These are phyloP conservation scores for Microdon myrmicae DNA, from an alignment of 2,888 invertebrate genomes.

Conservation along the genomic window DNA sequence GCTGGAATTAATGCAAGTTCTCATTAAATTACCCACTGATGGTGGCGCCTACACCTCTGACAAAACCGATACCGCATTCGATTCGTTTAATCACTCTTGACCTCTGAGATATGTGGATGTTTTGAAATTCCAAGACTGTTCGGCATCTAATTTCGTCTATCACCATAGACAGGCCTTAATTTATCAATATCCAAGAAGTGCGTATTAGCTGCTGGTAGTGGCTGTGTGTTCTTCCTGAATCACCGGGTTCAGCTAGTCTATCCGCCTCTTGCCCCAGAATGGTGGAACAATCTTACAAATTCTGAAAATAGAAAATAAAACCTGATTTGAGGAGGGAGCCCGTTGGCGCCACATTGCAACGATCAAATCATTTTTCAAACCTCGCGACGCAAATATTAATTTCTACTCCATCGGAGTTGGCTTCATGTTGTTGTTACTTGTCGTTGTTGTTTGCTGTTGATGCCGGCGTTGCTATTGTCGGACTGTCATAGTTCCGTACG, in stretches of 20 bases:
- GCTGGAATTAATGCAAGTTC: constrained; percentile 13
- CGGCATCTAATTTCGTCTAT: constrained; percentile 22
- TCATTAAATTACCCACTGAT: constrained; percentile 30
- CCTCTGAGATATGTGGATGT: constrained; percentile 19
- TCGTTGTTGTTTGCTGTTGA: not conserved
- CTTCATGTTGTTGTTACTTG: constrained; percentile 5
- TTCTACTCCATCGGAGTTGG: constrained; percentile 6
- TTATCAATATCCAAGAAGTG: constrained; percentile 30
- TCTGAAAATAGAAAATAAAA: constrained; percentile 36
- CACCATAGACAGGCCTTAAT: not conserved
- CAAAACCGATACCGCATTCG: constrained; percentile 31
- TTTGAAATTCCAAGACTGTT: constrained; percentile 16
- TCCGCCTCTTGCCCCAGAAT: constrained; percentile 5
- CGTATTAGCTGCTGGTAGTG: constrained; percentile 11
- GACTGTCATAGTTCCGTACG: constrained; percentile 4
- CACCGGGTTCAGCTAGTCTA: constrained; percentile 18
- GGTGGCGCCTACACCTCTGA: constrained; percentile 12
- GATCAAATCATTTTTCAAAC: constrained; percentile 31
- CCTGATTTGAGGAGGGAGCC: constrained; percentile 27
- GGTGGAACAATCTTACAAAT: constrained; percentile 25
- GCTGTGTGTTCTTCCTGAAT: constrained; percentile 37
- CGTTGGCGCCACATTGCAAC: constrained; percentile 31
- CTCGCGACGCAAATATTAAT: constrained; percentile 17
- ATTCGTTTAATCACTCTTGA: constrained; percentile 35
- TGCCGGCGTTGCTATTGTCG: constrained; percentile 11